Conservation (phyloP, 2,888 invertebrate genomes). For the Idaea biselata region DNA sequence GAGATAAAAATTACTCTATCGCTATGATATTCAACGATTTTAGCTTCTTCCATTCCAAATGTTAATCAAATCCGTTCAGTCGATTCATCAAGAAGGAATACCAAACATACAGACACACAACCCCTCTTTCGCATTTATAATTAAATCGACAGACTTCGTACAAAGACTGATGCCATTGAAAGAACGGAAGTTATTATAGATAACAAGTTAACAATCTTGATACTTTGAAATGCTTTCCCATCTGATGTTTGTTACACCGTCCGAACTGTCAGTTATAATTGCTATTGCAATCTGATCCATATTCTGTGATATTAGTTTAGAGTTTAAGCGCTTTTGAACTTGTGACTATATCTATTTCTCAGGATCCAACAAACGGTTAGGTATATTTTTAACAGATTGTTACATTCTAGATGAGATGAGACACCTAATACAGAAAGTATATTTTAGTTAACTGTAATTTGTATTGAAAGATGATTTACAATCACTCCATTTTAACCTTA, state of each 20-base stretch:
- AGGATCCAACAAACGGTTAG: not conserved
- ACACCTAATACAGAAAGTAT: not conserved
- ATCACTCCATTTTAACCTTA: constrained; percentile 33
- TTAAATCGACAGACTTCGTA: not conserved
- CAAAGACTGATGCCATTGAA: not conserved
- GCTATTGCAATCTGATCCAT: not conserved
- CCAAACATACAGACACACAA: not conserved
- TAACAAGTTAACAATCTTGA: not conserved
- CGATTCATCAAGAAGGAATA: not conserved
- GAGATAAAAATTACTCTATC: not conserved
- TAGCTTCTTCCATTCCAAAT: not conserved
- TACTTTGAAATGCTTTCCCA: not conserved
- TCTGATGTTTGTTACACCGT: not conserved
- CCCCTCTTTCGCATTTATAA: not conserved
- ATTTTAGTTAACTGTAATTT: not conserved
- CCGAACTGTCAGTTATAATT: not conserved
- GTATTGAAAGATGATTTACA: not conserved
- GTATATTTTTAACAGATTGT: not conserved
- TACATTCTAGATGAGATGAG: not conserved
- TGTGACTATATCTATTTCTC: not conserved
- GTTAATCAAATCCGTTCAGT: not conserved
- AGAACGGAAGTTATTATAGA: not conserved
- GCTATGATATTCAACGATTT: not conserved
- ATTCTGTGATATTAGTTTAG: not conserved
- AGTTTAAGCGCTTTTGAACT: not conserved